Evolutionary conservation across 2,888 invertebrate species (phyloP).

Genomic region (Synergus umbraculus): DNA sequence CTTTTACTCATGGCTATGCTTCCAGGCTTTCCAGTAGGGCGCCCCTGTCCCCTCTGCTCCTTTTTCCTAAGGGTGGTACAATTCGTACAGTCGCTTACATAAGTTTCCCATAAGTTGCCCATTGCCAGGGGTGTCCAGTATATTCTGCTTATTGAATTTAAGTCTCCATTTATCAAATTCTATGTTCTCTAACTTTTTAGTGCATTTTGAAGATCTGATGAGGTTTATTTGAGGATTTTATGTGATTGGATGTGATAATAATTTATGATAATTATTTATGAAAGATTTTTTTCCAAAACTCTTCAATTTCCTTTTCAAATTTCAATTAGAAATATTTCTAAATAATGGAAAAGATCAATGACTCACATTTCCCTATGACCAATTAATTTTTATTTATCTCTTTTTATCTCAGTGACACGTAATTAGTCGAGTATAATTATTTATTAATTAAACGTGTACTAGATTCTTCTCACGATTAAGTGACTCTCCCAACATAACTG

Average conservation of each 20-base stretch:
- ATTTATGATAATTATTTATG: too few relatives aligned
- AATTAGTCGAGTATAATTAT: constrained; percentile 21
- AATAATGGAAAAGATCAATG: neutral
- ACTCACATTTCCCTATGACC: neutral
- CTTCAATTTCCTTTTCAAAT: too few relatives aligned
- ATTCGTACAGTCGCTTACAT: constrained; percentile 60
- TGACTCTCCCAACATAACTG: constrained; percentile 23
- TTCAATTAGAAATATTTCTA: neutral
- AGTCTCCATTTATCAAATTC: constrained; percentile 13
- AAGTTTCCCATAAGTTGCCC: constrained; percentile 44
- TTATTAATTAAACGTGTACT: constrained; percentile 20
- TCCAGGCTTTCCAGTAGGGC: constrained; percentile 60
- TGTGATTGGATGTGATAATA: too few relatives aligned
- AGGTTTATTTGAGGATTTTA: neutral
- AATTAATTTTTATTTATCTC: constrained; percentile 8
- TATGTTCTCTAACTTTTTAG: neutral
- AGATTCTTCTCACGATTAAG: constrained; percentile 10
- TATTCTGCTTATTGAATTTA: constrained; percentile 11
- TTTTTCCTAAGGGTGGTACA: constrained; percentile 62
- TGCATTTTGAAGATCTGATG: neutral
- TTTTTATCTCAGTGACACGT: constrained; percentile 27
- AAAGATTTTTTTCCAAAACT: too few relatives aligned
- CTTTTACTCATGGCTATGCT: constrained; percentile 68
- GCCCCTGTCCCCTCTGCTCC: constrained; percentile 59
- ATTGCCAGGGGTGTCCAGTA: neutral